Base-by-base conservation (phyloP, 2,113 vertebrate genomes). In the Philantomba maxwellii region DNA sequence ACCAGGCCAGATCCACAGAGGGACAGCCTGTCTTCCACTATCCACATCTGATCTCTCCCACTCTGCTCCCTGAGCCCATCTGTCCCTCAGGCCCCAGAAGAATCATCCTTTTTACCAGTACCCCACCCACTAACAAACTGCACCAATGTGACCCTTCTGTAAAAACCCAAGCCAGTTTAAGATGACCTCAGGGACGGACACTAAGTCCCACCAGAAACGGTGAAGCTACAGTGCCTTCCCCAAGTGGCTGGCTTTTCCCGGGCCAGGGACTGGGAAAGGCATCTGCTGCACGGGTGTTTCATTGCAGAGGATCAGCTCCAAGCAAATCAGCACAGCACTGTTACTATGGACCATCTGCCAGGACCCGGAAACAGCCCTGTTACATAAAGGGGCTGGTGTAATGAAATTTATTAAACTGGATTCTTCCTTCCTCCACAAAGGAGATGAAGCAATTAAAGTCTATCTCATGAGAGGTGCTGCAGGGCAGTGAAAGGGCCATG, bases 261-360 rank as follows among this genome's bases (percentile, higher is more conserved):
- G 88, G 85, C 84, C 96, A 77, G 47, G 64, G 91, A 51, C 94
- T 73, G 45, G 82, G 77, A 96, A 92, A 93, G 88, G 95, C 97
- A 96, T 96, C 97, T 98, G 94, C 92, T 95, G 5, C 94, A 82
- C 23, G 26, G 84, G 66, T 95, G 93, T 96, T 92, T 90, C 90
- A 80, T 95, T 75, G 87, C 92, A 95, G 4, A 97, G 97, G 98
- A 97, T 96, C 92, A 84, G 97, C 94, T 97, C 97, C 97, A 98
- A 97, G 87, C 92, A 70, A 97, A 95, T 96, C 97, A 97, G 95
- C 95, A 90, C 92, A 97, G 96, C 94, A 84, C 96, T 95, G 95
- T 97, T 97, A 97, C 98, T 96, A 94, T 78, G 94, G 97, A 97
- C 97, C 97, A 96, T 97, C 97, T 97, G 97, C 94, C 97, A 97